Base-by-base conservation (phyloP, 1,140 invertebrate species). In the Linepithema humile region DNA sequence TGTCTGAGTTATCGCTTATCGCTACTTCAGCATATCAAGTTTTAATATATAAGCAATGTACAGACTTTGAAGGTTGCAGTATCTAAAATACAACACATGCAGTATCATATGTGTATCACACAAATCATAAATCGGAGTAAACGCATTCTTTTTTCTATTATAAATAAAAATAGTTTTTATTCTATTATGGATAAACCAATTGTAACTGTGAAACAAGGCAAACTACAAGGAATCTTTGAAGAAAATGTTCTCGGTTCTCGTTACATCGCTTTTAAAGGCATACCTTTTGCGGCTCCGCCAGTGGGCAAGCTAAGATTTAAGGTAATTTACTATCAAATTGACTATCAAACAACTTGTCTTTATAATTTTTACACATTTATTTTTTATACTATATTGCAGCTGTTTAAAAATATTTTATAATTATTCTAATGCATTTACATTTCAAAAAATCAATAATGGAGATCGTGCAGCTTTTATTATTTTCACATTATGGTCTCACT, bases 251-350 rank as follows among this genome's bases (percentile, higher is more conserved):
- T 82, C 0, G 85, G 83, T 12, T 29, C 50, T 35, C 15, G 3
- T 40, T 88, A 85, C 1, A 32, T 83, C 0, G 72, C 75, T 29
- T 88, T 85, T 29, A 85, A 73, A 48, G 85, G 87, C 23, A 85
- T 88, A 38, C 85, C 87, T 23, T 88, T 48, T 60, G 87, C 85
- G 12, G 57, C 73, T 40, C 85, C 87, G 53, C 87, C 87, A 10
- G n/a, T 87, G 3, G 85, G 77, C 32, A 3, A 48, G 1, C 57
- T 88, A 32, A 50, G 85, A 45, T 88, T 88, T 17, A 85, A 85
- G 82, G 87, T 88, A 85, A 59, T 9, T 43, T 26, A 17, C 57
- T 65, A 35, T 35, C 17, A 15, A 40, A 17, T 10, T 0, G 20
- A n/a, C n/a, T 45, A 0, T 45, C 12, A 50, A 70, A 17, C 53